Evolutionary conservation across 2,797 vertebrate genomes (phyloP).

Genomic region (Adelosebastes latens): DNA sequence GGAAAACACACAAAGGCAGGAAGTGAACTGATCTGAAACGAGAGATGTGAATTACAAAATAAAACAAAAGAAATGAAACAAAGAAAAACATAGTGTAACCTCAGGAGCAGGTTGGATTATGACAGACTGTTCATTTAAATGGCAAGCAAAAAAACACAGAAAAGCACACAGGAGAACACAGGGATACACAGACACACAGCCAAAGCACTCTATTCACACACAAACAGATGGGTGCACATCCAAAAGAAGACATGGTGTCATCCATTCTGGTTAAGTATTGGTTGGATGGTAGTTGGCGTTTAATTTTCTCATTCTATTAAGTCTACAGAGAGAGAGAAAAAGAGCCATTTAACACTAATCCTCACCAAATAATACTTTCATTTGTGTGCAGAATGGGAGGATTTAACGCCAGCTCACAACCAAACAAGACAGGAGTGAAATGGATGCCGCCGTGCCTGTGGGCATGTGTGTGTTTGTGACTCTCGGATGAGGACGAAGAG

Average conservation of each 20-base stretch:
- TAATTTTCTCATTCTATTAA: constrained; percentile 65
- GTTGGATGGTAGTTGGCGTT: constrained; percentile 45
- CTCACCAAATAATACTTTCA: constrained; percentile 63
- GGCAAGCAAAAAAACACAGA: background rate
- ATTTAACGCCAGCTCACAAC: constrained; percentile 70
- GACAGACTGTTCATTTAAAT: background rate
- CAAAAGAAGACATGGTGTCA: constrained; percentile 33
- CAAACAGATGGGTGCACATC: constrained; percentile 25
- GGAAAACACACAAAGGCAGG: background rate
- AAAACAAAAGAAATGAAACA: background rate
- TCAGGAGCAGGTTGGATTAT: background rate
- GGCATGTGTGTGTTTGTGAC: constrained; percentile 5
- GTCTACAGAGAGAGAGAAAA: constrained; percentile 57
- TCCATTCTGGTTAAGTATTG: constrained; percentile 52
- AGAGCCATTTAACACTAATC: constrained; percentile 73
- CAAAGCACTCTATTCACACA: background rate
- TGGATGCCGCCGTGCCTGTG: constrained; percentile 30
- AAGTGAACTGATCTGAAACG: background rate
- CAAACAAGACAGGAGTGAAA: constrained; percentile 53
- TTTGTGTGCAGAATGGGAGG: constrained; percentile 66
- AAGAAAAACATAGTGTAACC: background rate
- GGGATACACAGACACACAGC: background rate
- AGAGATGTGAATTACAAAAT: background rate
- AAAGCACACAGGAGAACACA: background rate
- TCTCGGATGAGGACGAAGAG: constrained; percentile 7